Evolutionary conservation across 2,888 invertebrate genomes (phyloP).

Genomic region (Folsomia manolachei): DNA sequence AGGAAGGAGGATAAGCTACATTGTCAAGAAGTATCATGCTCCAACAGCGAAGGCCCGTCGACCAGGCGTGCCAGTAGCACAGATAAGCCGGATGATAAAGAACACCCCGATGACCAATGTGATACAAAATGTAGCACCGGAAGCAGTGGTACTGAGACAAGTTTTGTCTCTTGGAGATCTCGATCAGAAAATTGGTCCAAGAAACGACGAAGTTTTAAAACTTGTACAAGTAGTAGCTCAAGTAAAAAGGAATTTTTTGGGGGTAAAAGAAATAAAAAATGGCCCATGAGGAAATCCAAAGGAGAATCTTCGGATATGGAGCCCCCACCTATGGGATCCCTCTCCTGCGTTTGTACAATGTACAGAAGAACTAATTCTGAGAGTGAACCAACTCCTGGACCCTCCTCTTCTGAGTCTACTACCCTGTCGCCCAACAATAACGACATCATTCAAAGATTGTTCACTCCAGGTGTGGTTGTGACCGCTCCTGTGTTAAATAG

Average conservation of each 20-base stretch:
- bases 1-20: neutral
- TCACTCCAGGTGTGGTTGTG: too few relatives aligned
- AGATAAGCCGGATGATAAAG: constrained; percentile 22
- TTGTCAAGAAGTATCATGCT: neutral
- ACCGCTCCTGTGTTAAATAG: too few relatives aligned
- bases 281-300: constrained; percentile 44
- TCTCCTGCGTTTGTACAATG: constrained; percentile 65
- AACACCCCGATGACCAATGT: constrained; percentile 35
- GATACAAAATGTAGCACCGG: constrained; percentile 46
- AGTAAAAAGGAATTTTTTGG: constrained; percentile 49
- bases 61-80: neutral
- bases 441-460: neutral
- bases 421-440: neutral
- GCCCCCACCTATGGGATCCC: constrained; percentile 37
- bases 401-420: constrained; percentile 13
- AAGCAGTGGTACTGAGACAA: constrained; percentile 41
- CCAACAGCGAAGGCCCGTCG: neutral
- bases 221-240: constrained; percentile 26
- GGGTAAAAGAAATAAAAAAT: constrained; percentile 44
- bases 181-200: constrained; percentile 44
- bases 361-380: constrained; percentile 62
- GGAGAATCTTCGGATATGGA: constrained; percentile 34
- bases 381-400: constrained; percentile 25
- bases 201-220: constrained; percentile 40
- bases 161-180: constrained; percentile 43